phyloP scores from a whole-genome alignment of 1,140 invertebrate species.

The Drosophila saltans region DNA sequence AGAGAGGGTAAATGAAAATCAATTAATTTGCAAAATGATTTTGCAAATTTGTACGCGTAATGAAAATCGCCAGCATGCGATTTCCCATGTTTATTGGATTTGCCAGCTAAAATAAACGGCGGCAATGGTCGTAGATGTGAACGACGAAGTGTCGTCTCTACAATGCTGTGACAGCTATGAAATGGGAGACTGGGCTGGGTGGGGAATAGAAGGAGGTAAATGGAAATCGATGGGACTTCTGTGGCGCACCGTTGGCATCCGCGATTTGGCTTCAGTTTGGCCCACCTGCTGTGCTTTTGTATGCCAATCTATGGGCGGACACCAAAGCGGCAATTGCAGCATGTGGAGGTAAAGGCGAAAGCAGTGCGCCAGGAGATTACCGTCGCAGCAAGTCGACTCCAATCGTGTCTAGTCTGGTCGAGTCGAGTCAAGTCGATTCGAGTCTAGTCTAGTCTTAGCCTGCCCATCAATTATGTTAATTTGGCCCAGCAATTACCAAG shows the following conservation, averaged over 20 bases:
- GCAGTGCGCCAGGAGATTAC: conserved; percentile 17
- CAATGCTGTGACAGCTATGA: conserved; percentile 39
- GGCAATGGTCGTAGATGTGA: neutral
- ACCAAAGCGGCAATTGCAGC: conserved; percentile 7
- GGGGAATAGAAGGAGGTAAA: conserved; percentile 28
- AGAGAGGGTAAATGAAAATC: conserved; percentile 62
- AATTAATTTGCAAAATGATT: conserved; percentile 70
- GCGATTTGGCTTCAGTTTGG: conserved; percentile 27
- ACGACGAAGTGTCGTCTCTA: conserved; percentile 16
- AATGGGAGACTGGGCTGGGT: neutral
- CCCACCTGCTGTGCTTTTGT: conserved; percentile 73
- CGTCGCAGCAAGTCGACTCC: conserved; percentile 14
- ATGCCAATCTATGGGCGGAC: conserved; percentile 13
- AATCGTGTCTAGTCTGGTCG: conserved; percentile 18
- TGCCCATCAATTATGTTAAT: conserved; percentile 78
- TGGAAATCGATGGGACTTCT: conserved; percentile 66
- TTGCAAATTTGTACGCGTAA: conserved; percentile 65
- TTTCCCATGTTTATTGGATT: conserved; percentile 73
- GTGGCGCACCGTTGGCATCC: conserved; percentile 21
- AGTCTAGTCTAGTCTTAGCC: conserved; percentile 29
- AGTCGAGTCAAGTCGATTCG: conserved; percentile 22
- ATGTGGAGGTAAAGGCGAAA: neutral
- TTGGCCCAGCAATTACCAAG: conserved; percentile 66
- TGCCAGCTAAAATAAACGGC: conserved; percentile 46
- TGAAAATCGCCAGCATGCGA: conserved; percentile 57